Base-by-base conservation (phyloP, 2,113 vertebrate species). In the Phyllostomus hastatus region DNA sequence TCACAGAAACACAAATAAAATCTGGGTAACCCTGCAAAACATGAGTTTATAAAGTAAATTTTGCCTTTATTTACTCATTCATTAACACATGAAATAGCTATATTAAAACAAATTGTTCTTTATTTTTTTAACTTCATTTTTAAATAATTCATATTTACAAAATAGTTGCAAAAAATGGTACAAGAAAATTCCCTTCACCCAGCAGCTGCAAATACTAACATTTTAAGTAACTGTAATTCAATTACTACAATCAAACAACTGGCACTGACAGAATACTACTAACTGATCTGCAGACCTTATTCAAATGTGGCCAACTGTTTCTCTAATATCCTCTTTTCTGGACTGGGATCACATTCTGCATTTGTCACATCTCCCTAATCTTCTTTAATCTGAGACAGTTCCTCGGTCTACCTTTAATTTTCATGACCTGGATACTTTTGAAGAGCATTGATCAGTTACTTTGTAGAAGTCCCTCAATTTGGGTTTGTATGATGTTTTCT, bases 1-100 rank as follows among this genome's bases (percentile, higher is more conserved):
- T 97, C 50, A 92, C 2, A 90, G 11, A 3, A 15, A 86, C 48
- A 81, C 33, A 22, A 88, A 93, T 94, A 97, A 95, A 81, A 79
- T 14, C 54, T 94, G 31, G 38, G 9, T 88, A 85, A 89, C 28
- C 35, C 41, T 94, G 48, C 14, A 90, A 97, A 83, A 81, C 70
- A 81, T 88, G 31, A 2, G 33, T 54, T 70, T 84, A 59, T 48
- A 41, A 86, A 88, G 22, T 24, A 83, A 75, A 24, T 4, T 70
- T 93, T 88, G 84, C 28, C 61, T 83, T 93, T 14, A 46, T 54
- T 92, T 94, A 85, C 26, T 95, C 20, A 94, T 7, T 87, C 20
- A 87, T 43, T 38, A 91, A 79, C 28, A 91, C 22, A 88, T 85
- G 76, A 92, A 72, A 73, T 59, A 78, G 15, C n/a, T 85, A 7